Percentiles rank a stretch among this genome's conserved stretches.
These are phyloP conservation scores for Drosophila robusta DNA, from an alignment of 2,888 invertebrate genomes.

Conservation along the genomic window DNA sequence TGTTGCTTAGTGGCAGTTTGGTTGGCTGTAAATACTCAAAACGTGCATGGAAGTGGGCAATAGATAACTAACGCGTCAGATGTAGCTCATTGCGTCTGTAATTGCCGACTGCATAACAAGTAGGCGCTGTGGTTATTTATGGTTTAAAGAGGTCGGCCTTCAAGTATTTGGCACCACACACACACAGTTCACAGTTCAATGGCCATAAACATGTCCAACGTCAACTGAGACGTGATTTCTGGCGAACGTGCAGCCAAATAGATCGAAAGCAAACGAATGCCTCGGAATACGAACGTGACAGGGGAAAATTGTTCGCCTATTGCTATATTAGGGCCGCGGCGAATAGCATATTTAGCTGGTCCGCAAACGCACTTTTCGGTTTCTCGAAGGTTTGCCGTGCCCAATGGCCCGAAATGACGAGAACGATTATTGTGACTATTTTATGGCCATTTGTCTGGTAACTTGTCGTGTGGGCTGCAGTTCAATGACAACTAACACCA, in stretches of 20 bases:
- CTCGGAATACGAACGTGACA: constrained; percentile 55
- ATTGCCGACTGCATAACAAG: constrained; percentile 53
- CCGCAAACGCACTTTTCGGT: constrained; percentile 42
- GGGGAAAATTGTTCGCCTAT: constrained; percentile 44
- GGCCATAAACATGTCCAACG: constrained; percentile 47
- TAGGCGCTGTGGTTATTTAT: constrained; percentile 50
- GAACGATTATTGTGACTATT: constrained; percentile 62
- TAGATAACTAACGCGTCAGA: constrained; percentile 57
- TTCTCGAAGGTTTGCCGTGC: constrained; percentile 31
- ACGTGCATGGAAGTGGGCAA: constrained; percentile 52
- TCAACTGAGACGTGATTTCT: constrained; percentile 59
- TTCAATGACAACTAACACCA: constrained; percentile 39
- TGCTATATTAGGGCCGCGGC: constrained; percentile 60
- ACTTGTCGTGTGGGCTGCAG: constrained; percentile 35
- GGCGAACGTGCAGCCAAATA: constrained; percentile 40
- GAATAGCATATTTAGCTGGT: constrained; percentile 43
- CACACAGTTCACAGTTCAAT: constrained; percentile 43
- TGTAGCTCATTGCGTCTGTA: constrained; percentile 16
- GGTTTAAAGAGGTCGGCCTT: constrained; percentile 51
- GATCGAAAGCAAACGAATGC: constrained; percentile 34
- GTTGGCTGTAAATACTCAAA: constrained; percentile 40
- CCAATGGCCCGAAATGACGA: constrained; percentile 64
- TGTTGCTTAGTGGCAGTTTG: constrained; percentile 32
- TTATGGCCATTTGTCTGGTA: constrained; percentile 73
- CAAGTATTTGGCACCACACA: constrained; percentile 1